These are phyloP conservation scores for Pachliopta kotzebuea DNA, from an alignment of 2,888 invertebrate genomes.

Conservation along the genomic window DNA sequence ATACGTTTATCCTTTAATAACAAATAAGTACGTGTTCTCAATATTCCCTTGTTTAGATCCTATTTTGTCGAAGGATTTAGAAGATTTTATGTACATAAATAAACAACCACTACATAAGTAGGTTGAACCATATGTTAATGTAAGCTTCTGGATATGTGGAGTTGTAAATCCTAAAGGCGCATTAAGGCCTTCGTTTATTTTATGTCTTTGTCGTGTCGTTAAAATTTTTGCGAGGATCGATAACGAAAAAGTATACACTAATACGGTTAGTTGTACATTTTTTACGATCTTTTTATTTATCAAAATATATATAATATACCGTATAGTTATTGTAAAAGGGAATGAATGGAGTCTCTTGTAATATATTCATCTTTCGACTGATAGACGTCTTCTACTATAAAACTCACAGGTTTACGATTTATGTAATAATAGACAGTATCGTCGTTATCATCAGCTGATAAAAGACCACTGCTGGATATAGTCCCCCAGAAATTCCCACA, in stretches of 20 bases:
- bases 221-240: not conserved
- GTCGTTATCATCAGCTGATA: too few relatives aligned
- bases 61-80: slow-evolving; percentile 14
- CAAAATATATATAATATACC: too few relatives aligned
- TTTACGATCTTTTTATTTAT: too few relatives aligned
- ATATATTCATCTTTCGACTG: too few relatives aligned
- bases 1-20: not conserved
- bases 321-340: too few relatives aligned
- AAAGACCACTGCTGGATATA: too few relatives aligned
- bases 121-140: slow-evolving; percentile 17
- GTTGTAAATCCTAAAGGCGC: slow-evolving; percentile 12
- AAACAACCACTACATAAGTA: slow-evolving; percentile 22
- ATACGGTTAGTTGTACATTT: not conserved
- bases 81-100: slow-evolving; percentile 13
- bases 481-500: too few relatives aligned
- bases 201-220: slow-evolving; percentile 4
- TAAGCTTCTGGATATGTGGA: slow-evolving; percentile 13
- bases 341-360: too few relatives aligned
- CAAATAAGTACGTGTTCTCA: not conserved
- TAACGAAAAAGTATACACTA: not conserved
- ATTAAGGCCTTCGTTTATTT: not conserved
- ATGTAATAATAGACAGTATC: too few relatives aligned
- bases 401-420: too few relatives aligned
- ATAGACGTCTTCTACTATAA: too few relatives aligned
- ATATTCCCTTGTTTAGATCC: slow-evolving; percentile 2